A percentile compares a stretch with the other conserved stretches of the same genome.
phyloP scores from a whole-genome alignment of 2,113 vertebrate species.

The Dromaius novaehollandiae region DNA sequence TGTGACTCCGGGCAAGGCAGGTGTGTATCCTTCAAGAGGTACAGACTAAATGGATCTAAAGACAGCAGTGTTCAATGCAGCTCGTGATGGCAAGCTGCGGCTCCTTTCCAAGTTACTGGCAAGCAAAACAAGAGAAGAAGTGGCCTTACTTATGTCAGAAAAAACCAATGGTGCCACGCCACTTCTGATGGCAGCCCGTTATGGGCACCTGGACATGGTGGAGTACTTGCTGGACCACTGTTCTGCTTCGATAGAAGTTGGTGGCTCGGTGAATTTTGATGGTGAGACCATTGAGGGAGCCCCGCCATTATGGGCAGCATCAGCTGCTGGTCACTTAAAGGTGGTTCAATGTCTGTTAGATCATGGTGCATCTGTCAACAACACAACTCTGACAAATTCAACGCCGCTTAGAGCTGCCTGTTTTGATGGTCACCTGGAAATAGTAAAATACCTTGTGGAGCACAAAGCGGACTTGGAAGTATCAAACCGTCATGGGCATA shows the following conservation, averaged over 20 bases:
- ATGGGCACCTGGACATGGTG: constrained; percentile 97
- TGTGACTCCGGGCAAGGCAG: background rate
- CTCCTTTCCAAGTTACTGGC: constrained; percentile 94
- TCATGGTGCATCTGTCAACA: constrained; percentile 96
- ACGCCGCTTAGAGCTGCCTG: constrained; percentile 94
- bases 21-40: constrained; percentile 5
- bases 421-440: constrained; percentile 97
- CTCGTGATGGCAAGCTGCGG: constrained; percentile 95
- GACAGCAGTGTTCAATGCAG: constrained; percentile 97
- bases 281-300: constrained; percentile 98
- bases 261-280: constrained; percentile 96
- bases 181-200: constrained; percentile 93
- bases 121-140: constrained; percentile 91
- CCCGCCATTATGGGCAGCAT: constrained; percentile 95
- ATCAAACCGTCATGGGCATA: constrained; percentile 96
- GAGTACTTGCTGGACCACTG: constrained; percentile 95
- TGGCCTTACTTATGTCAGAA: constrained; percentile 89
- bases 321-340: constrained; percentile 93
- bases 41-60: constrained; percentile 92
- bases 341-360: constrained; percentile 94
- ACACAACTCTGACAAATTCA: constrained; percentile 96
- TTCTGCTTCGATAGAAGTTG: constrained; percentile 89
- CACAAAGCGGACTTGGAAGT: constrained; percentile 97
- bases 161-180: constrained; percentile 96
- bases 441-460: constrained; percentile 95